Percentiles rank a stretch among this genome's conserved stretches.
Conservation (phyloP, 2,113 vertebrate genomes). For the Lepisosteus oculatus region DNA sequence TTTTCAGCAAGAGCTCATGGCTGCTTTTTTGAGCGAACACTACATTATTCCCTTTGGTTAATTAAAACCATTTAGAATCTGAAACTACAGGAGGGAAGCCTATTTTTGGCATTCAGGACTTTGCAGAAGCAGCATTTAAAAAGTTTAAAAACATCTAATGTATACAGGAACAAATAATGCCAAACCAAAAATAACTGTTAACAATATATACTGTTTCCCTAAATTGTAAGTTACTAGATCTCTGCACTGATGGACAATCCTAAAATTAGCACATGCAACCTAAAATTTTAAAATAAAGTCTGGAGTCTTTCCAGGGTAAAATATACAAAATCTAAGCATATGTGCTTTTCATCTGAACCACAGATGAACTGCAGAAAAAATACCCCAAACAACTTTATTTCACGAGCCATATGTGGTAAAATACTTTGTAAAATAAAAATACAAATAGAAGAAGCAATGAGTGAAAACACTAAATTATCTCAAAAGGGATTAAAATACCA, state of each 20-base stretch:
- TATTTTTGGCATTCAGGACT: slow-evolving; percentile 8
- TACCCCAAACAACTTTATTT: neutral
- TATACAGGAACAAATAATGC: slow-evolving; percentile 30
- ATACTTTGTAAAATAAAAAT: neutral
- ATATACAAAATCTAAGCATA: neutral
- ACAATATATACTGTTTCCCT: slow-evolving; percentile 31
- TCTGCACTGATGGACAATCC: slow-evolving; percentile 29
- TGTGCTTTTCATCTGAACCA: neutral
- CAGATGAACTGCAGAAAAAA: neutral
- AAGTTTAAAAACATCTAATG: slow-evolving; percentile 28
- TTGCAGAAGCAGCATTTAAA: slow-evolving; percentile 22
- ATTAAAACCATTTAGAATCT: neutral
- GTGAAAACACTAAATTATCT: neutral
- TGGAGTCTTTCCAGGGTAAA: neutral
- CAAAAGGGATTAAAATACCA: slow-evolving; percentile 32
- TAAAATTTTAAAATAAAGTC: slow-evolving; percentile 2
- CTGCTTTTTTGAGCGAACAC: neutral
- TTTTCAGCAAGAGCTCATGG: neutral
- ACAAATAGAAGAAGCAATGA: neutral
- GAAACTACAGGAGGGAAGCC: neutral
- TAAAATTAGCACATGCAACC: slow-evolving; percentile 33
- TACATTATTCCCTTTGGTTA: neutral
- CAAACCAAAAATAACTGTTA: slow-evolving; percentile 39
- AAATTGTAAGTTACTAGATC: slow-evolving; percentile 45
- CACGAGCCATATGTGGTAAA: neutral